phyloP scores from a whole-genome alignment of 2,113 vertebrate species.

The Phoenicopterus ruber region DNA sequence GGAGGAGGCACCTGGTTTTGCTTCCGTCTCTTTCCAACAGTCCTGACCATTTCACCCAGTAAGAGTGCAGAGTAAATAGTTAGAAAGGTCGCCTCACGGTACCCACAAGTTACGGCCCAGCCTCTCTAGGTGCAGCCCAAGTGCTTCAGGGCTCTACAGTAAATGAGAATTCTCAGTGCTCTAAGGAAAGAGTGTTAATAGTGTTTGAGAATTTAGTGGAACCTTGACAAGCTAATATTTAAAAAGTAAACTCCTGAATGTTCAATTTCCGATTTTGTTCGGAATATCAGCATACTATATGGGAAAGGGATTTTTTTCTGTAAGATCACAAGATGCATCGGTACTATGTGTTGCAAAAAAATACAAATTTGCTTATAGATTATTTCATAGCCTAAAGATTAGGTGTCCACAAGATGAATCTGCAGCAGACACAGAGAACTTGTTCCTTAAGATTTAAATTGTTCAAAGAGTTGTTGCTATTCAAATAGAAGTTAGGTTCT shows the following conservation, averaged over 20 bases:
- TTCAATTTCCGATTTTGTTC: neutral
- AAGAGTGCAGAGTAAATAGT: neutral
- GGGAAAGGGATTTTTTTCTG: neutral
- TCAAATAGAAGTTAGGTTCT: neutral
- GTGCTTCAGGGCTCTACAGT: neutral
- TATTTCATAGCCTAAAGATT: neutral
- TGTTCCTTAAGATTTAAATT: neutral
- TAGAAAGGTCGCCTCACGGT: fast-evolving
- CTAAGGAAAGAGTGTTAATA: neutral
- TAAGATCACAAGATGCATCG: neutral
- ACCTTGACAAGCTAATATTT: neutral
- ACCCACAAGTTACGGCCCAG: neutral
- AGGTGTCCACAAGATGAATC: neutral
- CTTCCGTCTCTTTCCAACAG: neutral
- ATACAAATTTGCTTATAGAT: neutral
- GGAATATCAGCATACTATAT: neutral
- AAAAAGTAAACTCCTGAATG: neutral
- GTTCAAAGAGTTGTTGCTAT: neutral
- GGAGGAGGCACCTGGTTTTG: neutral
- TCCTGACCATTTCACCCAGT: neutral
- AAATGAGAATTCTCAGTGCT: neutral
- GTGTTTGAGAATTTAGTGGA: neutral
- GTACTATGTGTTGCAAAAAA: neutral
- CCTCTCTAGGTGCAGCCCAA: neutral
- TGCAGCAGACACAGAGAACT: neutral